Evolutionary conservation across 2,888 invertebrate genomes (phyloP).

Genomic region (Eupithecia pulchellata): DNA sequence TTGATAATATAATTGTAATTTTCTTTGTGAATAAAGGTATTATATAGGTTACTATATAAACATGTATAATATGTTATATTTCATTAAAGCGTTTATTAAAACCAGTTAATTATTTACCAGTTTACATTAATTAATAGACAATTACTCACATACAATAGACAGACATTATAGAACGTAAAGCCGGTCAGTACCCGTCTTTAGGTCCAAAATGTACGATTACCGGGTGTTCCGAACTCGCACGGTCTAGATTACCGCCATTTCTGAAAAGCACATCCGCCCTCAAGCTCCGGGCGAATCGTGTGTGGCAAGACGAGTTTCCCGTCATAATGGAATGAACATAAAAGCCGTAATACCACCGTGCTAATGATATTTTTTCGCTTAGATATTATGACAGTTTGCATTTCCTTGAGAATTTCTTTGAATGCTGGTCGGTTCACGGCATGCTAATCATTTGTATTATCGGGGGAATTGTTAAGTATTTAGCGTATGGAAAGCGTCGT

Average conservation of each 20-base stretch:
- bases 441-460: slow-evolving; percentile 12
- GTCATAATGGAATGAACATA: slow-evolving; percentile 19
- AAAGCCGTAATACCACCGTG: slow-evolving; percentile 11
- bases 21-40: too few species aligned
- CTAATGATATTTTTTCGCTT: slow-evolving; percentile 20
- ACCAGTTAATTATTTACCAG: too few species aligned
- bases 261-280: slow-evolving; percentile 10
- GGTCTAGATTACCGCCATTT: slow-evolving; percentile 1
- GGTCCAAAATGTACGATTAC: background rate
- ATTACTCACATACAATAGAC: too few species aligned
- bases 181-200: background rate
- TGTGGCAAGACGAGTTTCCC: slow-evolving; percentile 18
- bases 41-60: too few species aligned
- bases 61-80: too few species aligned
- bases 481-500: too few species aligned
- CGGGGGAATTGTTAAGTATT: background rate
- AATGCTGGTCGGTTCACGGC: slow-evolving; percentile 2
- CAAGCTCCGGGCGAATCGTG: slow-evolving; percentile 1
- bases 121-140: too few species aligned
- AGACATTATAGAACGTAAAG: too few species aligned
- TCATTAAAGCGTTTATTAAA: too few species aligned
- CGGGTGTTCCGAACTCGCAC: background rate
- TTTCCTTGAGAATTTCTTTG: slow-evolving; percentile 8
- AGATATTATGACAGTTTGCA: background rate
- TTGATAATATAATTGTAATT: too few species aligned